Evolutionary conservation across 2,888 invertebrate genomes (phyloP).

Genomic region (Lissocephala sabroskyi): DNA sequence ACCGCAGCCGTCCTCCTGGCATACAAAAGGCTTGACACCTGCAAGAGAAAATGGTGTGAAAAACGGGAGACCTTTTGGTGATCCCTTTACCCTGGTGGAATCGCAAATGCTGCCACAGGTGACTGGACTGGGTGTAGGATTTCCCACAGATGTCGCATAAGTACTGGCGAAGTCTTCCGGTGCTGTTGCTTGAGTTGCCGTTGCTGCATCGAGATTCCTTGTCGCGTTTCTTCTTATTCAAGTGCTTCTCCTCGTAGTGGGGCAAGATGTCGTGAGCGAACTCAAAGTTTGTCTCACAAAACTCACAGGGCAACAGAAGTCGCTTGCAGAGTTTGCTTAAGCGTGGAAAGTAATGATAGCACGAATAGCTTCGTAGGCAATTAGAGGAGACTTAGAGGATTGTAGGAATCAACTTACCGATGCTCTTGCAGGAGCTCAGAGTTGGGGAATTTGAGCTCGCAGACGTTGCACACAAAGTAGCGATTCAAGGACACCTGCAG

Average conservation of each 20-base stretch:
- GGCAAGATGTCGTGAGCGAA: conserved; percentile 68
- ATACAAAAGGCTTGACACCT: conserved; percentile 79
- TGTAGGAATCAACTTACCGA: conserved; percentile 57
- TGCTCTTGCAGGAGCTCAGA: conserved; percentile 69
- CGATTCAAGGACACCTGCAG: conserved; percentile 48
- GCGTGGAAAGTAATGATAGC: conserved; percentile 70
- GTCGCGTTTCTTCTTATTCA: conserved; percentile 73
- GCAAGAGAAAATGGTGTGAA: not conserved
- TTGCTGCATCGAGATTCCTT: conserved; percentile 57
- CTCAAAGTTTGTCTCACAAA: conserved; percentile 64
- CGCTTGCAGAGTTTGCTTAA: conserved; percentile 37
- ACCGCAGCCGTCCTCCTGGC: conserved; percentile 76
- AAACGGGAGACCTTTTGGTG: not conserved
- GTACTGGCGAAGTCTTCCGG: conserved; percentile 72
- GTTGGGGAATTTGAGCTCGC: conserved; percentile 65
- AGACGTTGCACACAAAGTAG: conserved; percentile 71
- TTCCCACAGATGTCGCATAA: conserved; percentile 78
- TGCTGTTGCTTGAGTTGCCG: conserved; percentile 17
- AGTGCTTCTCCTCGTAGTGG: conserved; percentile 76
- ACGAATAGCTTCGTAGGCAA: conserved; percentile 53
- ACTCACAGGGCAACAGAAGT: conserved; percentile 67
- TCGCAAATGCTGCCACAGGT: conserved; percentile 79
- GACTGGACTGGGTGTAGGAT: conserved; percentile 77
- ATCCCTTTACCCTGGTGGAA: conserved; percentile 75
- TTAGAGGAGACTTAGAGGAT: not conserved